Evolutionary conservation across 2,797 vertebrate genomes (phyloP).

Genomic region (Paguma larvata): DNA sequence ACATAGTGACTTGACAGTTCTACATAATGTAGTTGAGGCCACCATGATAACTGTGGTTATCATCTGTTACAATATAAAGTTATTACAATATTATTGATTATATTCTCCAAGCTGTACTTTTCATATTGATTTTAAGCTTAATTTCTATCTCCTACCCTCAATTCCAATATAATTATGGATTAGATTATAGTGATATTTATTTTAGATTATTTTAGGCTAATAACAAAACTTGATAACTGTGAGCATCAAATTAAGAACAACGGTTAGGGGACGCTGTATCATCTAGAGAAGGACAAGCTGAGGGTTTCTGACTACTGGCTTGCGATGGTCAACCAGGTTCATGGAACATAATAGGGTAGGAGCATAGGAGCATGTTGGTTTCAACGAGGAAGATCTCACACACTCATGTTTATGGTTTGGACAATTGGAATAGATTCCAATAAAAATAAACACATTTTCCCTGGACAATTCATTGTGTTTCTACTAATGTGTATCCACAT

Average conservation of each 20-base stretch:
- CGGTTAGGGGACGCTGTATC: not conserved
- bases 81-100: not conserved
- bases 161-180: not conserved
- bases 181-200: not conserved
- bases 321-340: not conserved
- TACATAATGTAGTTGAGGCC: not conserved
- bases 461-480: not conserved
- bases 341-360: fast-evolving
- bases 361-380: fast-evolving
- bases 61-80: not conserved
- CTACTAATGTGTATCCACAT: not conserved
- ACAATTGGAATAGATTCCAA: not conserved
- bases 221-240: not conserved
- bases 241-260: not conserved
- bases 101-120: not conserved
- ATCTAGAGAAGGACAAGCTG: not conserved
- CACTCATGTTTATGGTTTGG: not conserved
- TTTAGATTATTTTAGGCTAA: not conserved
- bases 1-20: not conserved
- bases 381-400: not conserved
- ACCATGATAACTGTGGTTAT: not conserved
- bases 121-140: not conserved
- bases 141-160: not conserved
- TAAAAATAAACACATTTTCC: not conserved
- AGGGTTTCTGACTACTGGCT: not conserved